Evolutionary conservation across 1,140 invertebrate species (phyloP).

Genomic region (Drosophila cardini): DNA sequence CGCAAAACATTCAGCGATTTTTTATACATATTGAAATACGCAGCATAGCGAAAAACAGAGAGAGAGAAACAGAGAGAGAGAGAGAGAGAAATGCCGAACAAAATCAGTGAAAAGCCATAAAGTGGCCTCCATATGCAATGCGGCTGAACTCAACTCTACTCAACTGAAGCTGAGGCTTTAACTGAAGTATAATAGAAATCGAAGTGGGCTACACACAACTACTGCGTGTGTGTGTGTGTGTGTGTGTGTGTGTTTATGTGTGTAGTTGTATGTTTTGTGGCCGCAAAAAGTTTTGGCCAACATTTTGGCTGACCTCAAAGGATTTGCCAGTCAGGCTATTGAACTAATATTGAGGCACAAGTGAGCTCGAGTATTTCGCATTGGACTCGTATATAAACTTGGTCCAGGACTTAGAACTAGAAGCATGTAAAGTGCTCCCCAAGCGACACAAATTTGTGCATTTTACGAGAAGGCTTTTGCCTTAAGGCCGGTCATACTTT

Average conservation of each 20-base stretch:
- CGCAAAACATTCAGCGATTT: conserved; percentile 70
- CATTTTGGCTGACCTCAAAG: conserved; percentile 66
- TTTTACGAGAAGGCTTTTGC: conserved; percentile 67
- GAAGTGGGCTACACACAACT: conserved; percentile 29
- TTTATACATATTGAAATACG: conserved; percentile 53
- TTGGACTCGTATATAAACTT: conserved; percentile 30
- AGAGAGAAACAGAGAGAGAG: background rate
- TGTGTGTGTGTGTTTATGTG: conserved; percentile 17
- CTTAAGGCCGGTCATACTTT: background rate
- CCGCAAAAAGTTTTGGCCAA: conserved; percentile 45
- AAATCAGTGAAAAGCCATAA: conserved; percentile 60
- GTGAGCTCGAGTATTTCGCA: conserved; percentile 33
- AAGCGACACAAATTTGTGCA: conserved; percentile 66
- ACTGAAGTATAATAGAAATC: conserved; percentile 32
- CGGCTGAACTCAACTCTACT: conserved; percentile 34
- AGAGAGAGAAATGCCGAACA: conserved; percentile 37
- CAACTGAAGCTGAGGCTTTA: conserved; percentile 35
- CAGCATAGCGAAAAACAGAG: conserved; percentile 13
- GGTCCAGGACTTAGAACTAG: conserved; percentile 1
- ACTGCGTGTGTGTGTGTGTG: background rate
- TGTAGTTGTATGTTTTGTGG: conserved; percentile 20
- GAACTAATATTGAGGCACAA: conserved; percentile 66
- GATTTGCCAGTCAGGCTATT: conserved; percentile 68
- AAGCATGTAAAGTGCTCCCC: conserved; percentile 61
- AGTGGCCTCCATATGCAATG: conserved; percentile 56